These are phyloP conservation scores for Druceiella hillmani DNA, from an alignment of 2,888 invertebrate species.

Conservation along the genomic window DNA sequence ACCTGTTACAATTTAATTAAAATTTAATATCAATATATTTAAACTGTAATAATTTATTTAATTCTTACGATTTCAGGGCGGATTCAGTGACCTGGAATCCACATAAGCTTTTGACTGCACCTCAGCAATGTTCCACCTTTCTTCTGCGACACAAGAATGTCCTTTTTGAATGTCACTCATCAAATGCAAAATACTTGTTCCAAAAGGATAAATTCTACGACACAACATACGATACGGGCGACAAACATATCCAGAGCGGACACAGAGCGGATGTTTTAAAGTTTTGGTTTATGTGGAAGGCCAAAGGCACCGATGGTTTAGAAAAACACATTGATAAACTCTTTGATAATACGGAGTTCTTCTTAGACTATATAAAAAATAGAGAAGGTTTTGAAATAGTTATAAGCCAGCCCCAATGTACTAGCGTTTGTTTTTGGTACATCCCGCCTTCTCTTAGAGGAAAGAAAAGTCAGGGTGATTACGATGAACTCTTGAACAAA, in stretches of 20 bases:
- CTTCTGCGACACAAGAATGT: constrained; percentile 66
- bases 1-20: too few species aligned
- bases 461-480: constrained; percentile 49
- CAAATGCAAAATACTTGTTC: constrained; percentile 79
- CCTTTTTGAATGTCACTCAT: constrained; percentile 68
- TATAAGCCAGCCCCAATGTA: constrained; percentile 78
- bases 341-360: constrained; percentile 69
- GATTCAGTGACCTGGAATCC: constrained; percentile 95
- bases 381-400: constrained; percentile 71
- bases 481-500: constrained; percentile 62
- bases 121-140: constrained; percentile 88
- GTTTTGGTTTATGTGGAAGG: constrained; percentile 99
- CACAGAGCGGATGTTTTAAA: constrained; percentile 92
- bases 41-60: too few species aligned
- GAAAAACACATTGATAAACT: constrained; percentile 73
- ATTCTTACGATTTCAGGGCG: constrained; percentile 58
- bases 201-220: constrained; percentile 91
- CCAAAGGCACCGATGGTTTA: constrained; percentile 77
- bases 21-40: too few species aligned
- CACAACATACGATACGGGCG: constrained; percentile 75
- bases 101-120: constrained; percentile 85
- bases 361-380: constrained; percentile 59
- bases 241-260: constrained; percentile 95
- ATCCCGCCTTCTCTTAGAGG: constrained; percentile 69
- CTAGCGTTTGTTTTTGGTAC: constrained; percentile 97